Evolutionary conservation across 1,140 invertebrate genomes (phyloP).

Genomic region (Trachelipus rathkii): DNA sequence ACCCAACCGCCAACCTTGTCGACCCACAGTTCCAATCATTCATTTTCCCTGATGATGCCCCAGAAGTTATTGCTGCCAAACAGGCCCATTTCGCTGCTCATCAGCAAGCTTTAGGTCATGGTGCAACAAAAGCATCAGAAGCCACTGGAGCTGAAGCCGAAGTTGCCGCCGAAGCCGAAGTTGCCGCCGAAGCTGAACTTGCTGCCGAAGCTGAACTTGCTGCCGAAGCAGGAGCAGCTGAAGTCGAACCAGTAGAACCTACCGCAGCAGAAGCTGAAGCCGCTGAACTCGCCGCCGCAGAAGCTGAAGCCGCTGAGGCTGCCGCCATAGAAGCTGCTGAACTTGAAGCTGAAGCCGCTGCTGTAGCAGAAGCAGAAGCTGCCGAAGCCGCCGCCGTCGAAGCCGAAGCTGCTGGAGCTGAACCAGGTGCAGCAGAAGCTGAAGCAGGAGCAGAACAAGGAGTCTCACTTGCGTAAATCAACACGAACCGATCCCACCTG

Average conservation of each 20-base stretch:
- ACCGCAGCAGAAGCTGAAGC: background rate
- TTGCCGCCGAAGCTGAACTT: slow-evolving; percentile 13
- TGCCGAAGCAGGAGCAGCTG: slow-evolving; percentile 4
- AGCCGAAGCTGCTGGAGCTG: slow-evolving; percentile 8
- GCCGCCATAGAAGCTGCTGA: slow-evolving; percentile 16
- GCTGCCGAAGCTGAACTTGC: slow-evolving; percentile 22
- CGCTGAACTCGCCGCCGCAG: background rate
- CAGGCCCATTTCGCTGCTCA: slow-evolving; percentile 41
- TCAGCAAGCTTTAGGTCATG: slow-evolving; percentile 10
- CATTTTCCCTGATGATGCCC: slow-evolving; percentile 42
- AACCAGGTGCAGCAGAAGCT: background rate
- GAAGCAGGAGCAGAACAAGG: background rate
- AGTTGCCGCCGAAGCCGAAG: slow-evolving; percentile 27
- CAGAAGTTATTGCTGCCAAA: slow-evolving; percentile 37
- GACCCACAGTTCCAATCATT: slow-evolving; percentile 41
- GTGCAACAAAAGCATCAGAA: background rate
- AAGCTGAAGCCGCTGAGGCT: slow-evolving; percentile 8
- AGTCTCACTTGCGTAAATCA: too few species aligned
- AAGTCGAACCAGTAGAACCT: slow-evolving; percentile 22
- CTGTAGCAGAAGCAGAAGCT: background rate
- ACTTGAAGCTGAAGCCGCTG: slow-evolving; percentile 6
- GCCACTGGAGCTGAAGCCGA: slow-evolving; percentile 26
- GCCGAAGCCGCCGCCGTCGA: slow-evolving; percentile 14
- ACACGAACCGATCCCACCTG: too few species aligned
- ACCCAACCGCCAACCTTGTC: slow-evolving; percentile 29